Conservation (phyloP, 1,140 invertebrate genomes). For the Lysiphlebus fabarum region DNA sequence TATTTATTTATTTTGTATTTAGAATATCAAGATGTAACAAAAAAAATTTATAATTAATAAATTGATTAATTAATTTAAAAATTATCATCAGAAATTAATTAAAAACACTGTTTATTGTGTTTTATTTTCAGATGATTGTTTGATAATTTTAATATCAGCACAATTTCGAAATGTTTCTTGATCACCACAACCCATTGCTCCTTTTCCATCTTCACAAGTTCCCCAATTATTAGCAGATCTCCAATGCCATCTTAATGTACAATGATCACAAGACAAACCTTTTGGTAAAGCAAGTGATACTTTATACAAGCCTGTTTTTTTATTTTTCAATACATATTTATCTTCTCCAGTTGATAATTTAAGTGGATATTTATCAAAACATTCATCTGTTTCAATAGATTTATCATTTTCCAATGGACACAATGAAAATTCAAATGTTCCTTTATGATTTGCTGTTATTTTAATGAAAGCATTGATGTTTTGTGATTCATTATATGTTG, state of each 20-base stretch:
- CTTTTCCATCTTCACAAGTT: not conserved
- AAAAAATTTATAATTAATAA: too few relatives aligned
- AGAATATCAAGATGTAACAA: too few relatives aligned
- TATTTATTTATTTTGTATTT: too few relatives aligned
- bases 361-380: constrained; percentile 54
- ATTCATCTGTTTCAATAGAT: constrained; percentile 55
- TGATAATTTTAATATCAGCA: constrained; percentile 14
- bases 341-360: constrained; percentile 51
- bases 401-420: constrained; percentile 51
- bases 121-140: too few relatives aligned
- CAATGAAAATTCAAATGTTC: constrained; percentile 57
- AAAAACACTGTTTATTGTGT: too few relatives aligned
- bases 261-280: constrained; percentile 13
- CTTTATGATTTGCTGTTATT: constrained; percentile 59
- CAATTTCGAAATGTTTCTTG: constrained; percentile 21
- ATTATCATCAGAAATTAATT: too few relatives aligned
- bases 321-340: constrained; percentile 2
- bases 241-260: constrained; percentile 18
- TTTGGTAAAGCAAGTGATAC: constrained; percentile 12
- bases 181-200: constrained; percentile 15
- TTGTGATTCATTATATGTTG: constrained; percentile 24
- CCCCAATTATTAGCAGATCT: constrained; percentile 17
- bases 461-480: constrained; percentile 48
- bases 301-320: not conserved
- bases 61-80: too few relatives aligned